These are phyloP conservation scores for Rhodophaea formosa DNA, from an alignment of 2,888 invertebrate genomes.

Conservation along the genomic window DNA sequence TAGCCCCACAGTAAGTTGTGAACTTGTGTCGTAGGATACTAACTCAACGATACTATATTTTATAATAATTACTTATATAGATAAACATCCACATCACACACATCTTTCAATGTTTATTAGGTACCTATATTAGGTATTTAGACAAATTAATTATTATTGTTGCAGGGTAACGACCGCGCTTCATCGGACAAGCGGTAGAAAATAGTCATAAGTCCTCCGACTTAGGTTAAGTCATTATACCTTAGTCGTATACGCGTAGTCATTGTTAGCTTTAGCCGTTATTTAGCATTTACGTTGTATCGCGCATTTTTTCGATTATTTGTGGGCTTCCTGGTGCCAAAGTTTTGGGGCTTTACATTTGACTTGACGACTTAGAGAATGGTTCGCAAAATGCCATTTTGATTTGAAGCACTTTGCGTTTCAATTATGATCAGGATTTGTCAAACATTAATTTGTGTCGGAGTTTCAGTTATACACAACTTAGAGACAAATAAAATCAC, in stretches of 20 bases:
- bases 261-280: conserved; percentile 67
- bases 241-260: conserved; percentile 61
- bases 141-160: conserved; percentile 30
- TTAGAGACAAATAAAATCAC: too few species aligned
- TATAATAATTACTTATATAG: too few species aligned
- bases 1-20: too few species aligned
- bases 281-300: conserved; percentile 33
- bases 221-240: conserved; percentile 42
- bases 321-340: conserved; percentile 56
- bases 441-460: too few species aligned
- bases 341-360: conserved; percentile 30
- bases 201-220: conserved; percentile 40
- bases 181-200: conserved; percentile 42
- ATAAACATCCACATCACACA: too few species aligned
- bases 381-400: neutral
- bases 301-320: conserved; percentile 37
- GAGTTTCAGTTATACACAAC: too few species aligned
- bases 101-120: too few species aligned
- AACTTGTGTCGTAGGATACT: too few species aligned
- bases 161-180: conserved; percentile 60
- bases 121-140: too few species aligned
- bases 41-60: too few species aligned
- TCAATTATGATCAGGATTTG: too few species aligned
- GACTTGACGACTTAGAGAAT: neutral
- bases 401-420: too few species aligned